Conservation (phyloP, 2,113 vertebrate species). For the Felis chaus region DNA sequence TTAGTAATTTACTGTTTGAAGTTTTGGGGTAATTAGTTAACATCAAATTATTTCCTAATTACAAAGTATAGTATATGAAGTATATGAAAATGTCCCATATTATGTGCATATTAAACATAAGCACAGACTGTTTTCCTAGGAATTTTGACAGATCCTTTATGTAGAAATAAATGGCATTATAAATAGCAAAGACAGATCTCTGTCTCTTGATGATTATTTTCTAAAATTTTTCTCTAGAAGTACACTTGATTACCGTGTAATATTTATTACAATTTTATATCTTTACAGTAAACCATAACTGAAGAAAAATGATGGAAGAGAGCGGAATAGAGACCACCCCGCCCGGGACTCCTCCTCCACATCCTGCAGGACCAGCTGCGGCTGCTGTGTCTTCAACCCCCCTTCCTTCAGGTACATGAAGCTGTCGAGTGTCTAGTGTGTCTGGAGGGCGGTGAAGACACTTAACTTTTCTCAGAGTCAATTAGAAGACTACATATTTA, state of each 20-base stretch:
- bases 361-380: conserved; percentile 42
- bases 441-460: neutral
- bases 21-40: neutral
- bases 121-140: neutral
- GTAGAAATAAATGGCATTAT: neutral
- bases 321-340: conserved; percentile 96
- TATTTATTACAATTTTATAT: neutral
- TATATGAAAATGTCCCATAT: neutral
- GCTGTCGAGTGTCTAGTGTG: neutral
- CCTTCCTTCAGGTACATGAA: conserved; percentile 83
- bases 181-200: neutral
- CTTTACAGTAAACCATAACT: conserved; percentile 55
- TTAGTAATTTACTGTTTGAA: conserved; percentile 42
- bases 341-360: conserved; percentile 89
- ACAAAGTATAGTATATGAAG: neutral
- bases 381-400: conserved; percentile 74
- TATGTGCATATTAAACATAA: neutral
- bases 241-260: neutral
- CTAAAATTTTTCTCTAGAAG: neutral
- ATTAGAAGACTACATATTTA: neutral
- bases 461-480: neutral
- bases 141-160: neutral
- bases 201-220: neutral
- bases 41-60: conserved; percentile 8
- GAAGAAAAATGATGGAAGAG: conserved; percentile 98